Base-by-base conservation (phyloP, 2,888 invertebrate genomes). In the Nomada goodeniana region DNA sequence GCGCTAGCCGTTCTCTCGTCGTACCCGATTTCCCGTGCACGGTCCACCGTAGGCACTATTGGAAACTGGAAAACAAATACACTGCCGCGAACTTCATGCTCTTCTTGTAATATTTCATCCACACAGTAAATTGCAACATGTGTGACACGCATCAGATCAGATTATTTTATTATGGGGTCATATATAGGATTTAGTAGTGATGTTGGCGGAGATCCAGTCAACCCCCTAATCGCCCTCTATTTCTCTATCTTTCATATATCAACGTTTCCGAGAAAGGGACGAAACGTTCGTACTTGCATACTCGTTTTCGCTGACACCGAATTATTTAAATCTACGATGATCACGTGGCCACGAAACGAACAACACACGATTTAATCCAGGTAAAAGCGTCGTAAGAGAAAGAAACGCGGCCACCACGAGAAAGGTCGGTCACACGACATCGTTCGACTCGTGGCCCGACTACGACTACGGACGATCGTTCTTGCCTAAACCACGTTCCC, bases 401-500 rank as follows among this genome's bases (percentile, higher is more conserved):
- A 71, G 76, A 72, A 71, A 74, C 86, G 65, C 85, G 69, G 57
- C 65, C 61, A 42, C 57, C 74, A 73, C 59, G 59, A 59, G 20
- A 61, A 53, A 29, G 53, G 52, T 55, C 59, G 78, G 60, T 47
- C 72, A 59, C 47, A 79, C 76, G 61, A 68, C 71, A 65, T 76
- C 60, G 67, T 76, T 50, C 76, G 69, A 67, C 72, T 76, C 86
- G 80, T 86, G 85, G 84, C 69, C 85, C 85, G 85, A 80, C 82
- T 84, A 82, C 88, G 91, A 92, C 92, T 92, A 90, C 90, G 89
- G 88, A 23, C 89, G 86, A 88, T 90, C 91, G 91, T 91, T 90
- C 91, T 91, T 90, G 79, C 90, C 88, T 89, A 86, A 89, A 91
- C 88, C 90, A 87, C 91, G 90, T 90, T 89, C 89, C 89, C 84